These are phyloP conservation scores for Aleiodes alternator DNA, from an alignment of 2,888 invertebrate genomes.

Conservation along the genomic window DNA sequence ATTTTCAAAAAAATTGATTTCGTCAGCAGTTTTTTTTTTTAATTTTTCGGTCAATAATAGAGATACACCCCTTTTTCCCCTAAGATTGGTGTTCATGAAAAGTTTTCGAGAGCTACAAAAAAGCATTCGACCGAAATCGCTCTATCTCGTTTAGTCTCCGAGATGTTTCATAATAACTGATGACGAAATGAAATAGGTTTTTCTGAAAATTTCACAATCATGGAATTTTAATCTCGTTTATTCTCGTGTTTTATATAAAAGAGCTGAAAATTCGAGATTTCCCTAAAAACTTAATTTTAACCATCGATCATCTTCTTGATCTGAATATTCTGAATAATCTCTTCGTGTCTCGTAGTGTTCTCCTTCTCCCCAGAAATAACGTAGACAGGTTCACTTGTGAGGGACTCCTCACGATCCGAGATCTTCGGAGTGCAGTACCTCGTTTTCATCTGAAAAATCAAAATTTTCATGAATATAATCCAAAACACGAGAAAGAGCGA, in stretches of 20 bases:
- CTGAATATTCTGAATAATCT: constrained; percentile 18
- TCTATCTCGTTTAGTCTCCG: no score
- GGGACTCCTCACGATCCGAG: constrained; percentile 76
- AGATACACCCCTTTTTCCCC: no score
- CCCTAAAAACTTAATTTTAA: constrained; percentile 30
- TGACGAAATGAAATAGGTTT: no score
- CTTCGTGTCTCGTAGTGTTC: constrained; percentile 71
- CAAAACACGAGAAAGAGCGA: background rate
- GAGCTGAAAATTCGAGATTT: background rate
- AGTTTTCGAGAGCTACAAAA: no score
- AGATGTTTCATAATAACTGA: no score
- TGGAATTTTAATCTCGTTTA: background rate
- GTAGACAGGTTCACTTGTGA: constrained; percentile 81
- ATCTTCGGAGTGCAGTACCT: constrained; percentile 55
- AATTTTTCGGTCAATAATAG: no score
- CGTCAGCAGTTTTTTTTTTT: background rate
- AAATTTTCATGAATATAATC: background rate
- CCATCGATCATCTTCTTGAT: constrained; percentile 36
- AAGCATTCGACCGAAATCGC: no score
- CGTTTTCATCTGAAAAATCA: constrained; percentile 61
- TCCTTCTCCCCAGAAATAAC: constrained; percentile 83
- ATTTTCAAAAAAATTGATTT: constrained; percentile 10
- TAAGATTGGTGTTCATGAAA: no score
- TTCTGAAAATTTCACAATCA: no score
- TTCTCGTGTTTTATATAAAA: background rate